Evolutionary conservation across 2,888 invertebrate genomes (phyloP), one percentile per base, ranked within the genome.

Genomic region (Deilephila porcellus): DNA sequence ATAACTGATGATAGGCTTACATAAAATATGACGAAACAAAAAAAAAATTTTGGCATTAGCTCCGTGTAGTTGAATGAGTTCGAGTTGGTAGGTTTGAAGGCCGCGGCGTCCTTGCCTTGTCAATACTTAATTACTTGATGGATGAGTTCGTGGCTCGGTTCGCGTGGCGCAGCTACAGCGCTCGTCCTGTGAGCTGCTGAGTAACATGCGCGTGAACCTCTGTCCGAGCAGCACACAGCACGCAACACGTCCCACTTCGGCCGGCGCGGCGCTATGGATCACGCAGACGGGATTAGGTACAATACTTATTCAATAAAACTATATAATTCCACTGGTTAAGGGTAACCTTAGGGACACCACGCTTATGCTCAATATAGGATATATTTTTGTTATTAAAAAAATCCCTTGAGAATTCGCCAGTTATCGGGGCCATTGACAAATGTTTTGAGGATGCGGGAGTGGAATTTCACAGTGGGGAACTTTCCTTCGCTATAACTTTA

Each of bases 121-220:
- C 63, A 63, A 63, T 63, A 63, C n/a, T 63, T 63, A 19, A 34
- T 63, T 19, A 63, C 29, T 34, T 34, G 63, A 63, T 63, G 19
- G 4, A 63, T n/a, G 6, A 63, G n/a, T 63, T 37, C 63, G n/a
- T 19, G n/a, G 37, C 5, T 8, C 14, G n/a, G 32, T 34, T 29
- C 14, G 7, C 29, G 19, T 19, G 34, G 34, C 8, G 0, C 32
- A 63, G 34, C 19, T 34, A 3, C 45, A 45, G 11, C 25, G 20
- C 59, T 60, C 20, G 3, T 3, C 7, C 8, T 0, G 5, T 11
- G 20, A 11, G 1, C 1, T 3, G 37, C 37, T 11, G 14, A 11
- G 45, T 14, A 45, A 45, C 45, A 45, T 14, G 45, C 14, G 1
- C 45, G 45, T 4, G 45, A 45, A 45, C 45, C 14, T 14, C 45